Percentiles rank a stretch among this genome's conserved stretches.
These are phyloP conservation scores for Heliconius hewitsoni DNA, from an alignment of 1,140 invertebrate species.

Conservation along the genomic window DNA sequence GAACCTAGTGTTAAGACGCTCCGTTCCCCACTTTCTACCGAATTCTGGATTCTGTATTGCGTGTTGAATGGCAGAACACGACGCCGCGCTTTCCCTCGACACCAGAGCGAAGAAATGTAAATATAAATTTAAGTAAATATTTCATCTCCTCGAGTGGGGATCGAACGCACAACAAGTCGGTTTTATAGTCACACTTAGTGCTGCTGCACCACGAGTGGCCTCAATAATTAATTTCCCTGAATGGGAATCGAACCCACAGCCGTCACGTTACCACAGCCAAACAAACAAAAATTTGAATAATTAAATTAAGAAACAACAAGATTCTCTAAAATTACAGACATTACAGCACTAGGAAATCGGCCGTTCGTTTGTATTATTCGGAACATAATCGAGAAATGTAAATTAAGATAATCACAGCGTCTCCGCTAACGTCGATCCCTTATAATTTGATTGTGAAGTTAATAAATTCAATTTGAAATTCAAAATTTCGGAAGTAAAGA, in stretches of 20 bases:
- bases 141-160: too few relatives aligned
- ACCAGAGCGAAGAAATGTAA: too few relatives aligned
- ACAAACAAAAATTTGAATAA: neutral
- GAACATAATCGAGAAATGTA: constrained; percentile 14
- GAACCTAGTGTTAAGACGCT: too few relatives aligned
- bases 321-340: neutral
- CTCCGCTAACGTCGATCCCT: constrained; percentile 16
- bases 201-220: too few relatives aligned
- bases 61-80: too few relatives aligned
- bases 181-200: too few relatives aligned
- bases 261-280: too few relatives aligned
- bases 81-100: too few relatives aligned
- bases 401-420: constrained; percentile 26
- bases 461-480: constrained; percentile 36
- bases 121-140: too few relatives aligned
- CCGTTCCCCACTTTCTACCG: too few relatives aligned
- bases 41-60: too few relatives aligned
- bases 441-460: constrained; percentile 40
- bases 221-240: neutral
- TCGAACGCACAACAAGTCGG: too few relatives aligned
- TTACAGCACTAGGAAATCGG: neutral
- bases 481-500: neutral
- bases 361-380: neutral
- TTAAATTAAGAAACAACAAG: constrained; percentile 4
- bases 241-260: neutral